Base-by-base conservation (phyloP, 2,888 invertebrate species). In the Xylota segnis region DNA sequence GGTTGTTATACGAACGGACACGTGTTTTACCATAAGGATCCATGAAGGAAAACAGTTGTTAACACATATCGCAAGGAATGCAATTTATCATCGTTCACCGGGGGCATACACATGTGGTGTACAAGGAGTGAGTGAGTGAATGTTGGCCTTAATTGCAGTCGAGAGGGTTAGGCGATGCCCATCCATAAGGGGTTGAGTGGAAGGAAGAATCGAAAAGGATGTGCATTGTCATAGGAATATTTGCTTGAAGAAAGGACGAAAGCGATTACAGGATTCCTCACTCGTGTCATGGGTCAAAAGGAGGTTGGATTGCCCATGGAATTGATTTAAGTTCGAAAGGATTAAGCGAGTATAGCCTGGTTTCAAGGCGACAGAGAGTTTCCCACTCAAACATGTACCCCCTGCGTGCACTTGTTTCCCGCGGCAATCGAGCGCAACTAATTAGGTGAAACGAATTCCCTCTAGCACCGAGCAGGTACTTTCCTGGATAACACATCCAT, bases 41-140 rank as follows among this genome's bases (percentile, higher is more conserved):
- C n/a, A 14, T 63, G 56, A 86, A 76, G 82, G 76, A 86, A 68
- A 66, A 82, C 86, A 82, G 76, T 86, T 82, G 86, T 82, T 82
- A 82, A 82, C 86, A 82, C 86, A 86, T 72, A 82, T 76, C 71
- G 61, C 66, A 32, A 18, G 54, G 56, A 86, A 66, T 82, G 86
- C 86, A 86, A 86, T 86, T 81, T 86, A 86, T 86, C 86, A 82
- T 86, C 40, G 12, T 50, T 66, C 27, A 37, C 14, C 29, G 52
- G 40, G 43, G n/a, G n/a, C n/a, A n/a, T n/a, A n/a, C n/a, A n/a
- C n/a, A n/a, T n/a, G n/a, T 16, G 14, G 34, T 37, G 34, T 4
- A 50, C 29, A 27, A 14, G 54, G 34, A 61, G 12, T 10, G 18
- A 66, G 70, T 40, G 65, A 9, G 65, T 76, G 47, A 40, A 5